Evolutionary conservation across 2,888 invertebrate genomes (phyloP), one percentile per base, ranked within the genome.

Genomic region (Meloe dianella): DNA sequence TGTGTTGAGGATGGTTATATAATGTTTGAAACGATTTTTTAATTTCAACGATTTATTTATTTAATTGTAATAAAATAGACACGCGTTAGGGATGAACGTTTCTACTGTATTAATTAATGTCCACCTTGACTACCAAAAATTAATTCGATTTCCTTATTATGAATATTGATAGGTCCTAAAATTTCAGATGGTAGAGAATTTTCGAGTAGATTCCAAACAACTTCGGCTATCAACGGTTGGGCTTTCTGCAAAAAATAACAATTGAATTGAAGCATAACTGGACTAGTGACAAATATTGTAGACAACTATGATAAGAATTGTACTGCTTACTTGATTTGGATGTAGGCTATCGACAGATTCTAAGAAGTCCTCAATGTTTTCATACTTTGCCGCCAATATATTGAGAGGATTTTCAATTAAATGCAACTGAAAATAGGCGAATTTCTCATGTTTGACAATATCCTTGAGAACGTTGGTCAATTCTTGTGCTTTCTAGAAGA

Each of bases 121-220:
- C 84, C 84, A 14, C 84, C 85, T 75, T 85, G 85, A 64, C 84
- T 77, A 3, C 84, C 84, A 77, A 85, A 85, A 1, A 84, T 61
- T 17, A 77, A 63, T 58, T 74, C 63, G 59, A 85, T 85, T 24
- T 75, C 70, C 5, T 75, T 68, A 71, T 85, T 85, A 71, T 82
- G 73, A 10, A 82, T 81, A 73, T 85, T 85, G 9, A 79, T 74
- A 3, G 79, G 77, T 27, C 85, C 85, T 12, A 85, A 64, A 35
- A 80, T 78, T 57, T 82, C 77, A 29, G 22, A 9, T 8, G 85
- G 83, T 62, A 81, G 73, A 57, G 68, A 35, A 8, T 73, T 72
- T 65, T 75, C 71, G 14, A 81, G 60, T 35, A 74, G 73, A 10
- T 73, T 66, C 81, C 81, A 81, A 22, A 80, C 63, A 5, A 70